Conservation (phyloP, 2,113 vertebrate genomes). For the Indri indri region DNA sequence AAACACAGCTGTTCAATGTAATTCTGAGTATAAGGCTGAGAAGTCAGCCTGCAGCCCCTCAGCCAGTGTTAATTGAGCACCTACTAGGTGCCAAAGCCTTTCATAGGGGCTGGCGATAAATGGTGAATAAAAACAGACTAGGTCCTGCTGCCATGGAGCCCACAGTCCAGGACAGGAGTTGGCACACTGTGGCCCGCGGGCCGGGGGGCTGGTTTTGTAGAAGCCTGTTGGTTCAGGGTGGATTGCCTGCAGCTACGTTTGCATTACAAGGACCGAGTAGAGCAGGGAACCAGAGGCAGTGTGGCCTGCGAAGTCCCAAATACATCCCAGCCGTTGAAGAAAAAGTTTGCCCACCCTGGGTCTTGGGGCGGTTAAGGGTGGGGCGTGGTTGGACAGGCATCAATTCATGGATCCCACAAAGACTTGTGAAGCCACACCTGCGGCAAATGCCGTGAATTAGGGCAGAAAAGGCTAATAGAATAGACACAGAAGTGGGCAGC, state of each 20-base stretch:
- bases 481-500: neutral
- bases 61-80: neutral
- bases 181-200: neutral
- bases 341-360: neutral
- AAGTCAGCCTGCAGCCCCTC: too few relatives aligned
- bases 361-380: neutral
- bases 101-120: neutral
- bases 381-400: too few relatives aligned
- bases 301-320: neutral
- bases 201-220: neutral
- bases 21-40: neutral
- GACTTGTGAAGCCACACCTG: neutral
- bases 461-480: neutral
- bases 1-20: neutral
- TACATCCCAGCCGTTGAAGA: neutral
- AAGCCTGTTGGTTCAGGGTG: neutral
- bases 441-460: neutral
- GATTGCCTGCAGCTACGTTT: neutral
- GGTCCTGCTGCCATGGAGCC: neutral
- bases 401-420: neutral
- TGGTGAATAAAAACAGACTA: neutral
- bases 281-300: neutral
- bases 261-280: fast-evolving
- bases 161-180: too few relatives aligned
- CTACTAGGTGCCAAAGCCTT: neutral